Evolutionary conservation across 2,797 vertebrate genomes (phyloP).

Genomic region (Limosa lapponica): DNA sequence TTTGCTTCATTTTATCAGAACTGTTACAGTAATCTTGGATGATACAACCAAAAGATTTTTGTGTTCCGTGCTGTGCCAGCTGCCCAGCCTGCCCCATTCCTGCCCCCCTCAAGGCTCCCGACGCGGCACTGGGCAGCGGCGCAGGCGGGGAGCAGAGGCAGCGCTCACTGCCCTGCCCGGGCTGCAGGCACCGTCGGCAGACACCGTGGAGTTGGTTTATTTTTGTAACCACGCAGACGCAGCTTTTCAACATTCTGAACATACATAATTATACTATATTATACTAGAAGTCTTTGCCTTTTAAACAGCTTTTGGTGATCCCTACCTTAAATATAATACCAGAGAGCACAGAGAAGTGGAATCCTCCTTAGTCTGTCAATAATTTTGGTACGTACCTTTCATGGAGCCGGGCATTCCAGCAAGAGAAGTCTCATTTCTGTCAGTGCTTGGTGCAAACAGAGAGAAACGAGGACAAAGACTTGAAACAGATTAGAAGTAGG

Average conservation of each 20-base stretch:
- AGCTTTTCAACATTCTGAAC: not conserved
- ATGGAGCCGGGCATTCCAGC: not conserved
- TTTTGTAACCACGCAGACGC: not conserved
- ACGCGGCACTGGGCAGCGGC: too few species aligned
- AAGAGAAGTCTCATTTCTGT: conserved; percentile 28
- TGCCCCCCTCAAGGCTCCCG: too few species aligned
- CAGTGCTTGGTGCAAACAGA: conserved; percentile 9
- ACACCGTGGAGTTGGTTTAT: not conserved
- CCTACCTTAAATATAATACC: not conserved
- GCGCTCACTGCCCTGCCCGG: not conserved
- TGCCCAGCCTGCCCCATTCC: too few species aligned
- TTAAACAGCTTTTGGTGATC: not conserved
- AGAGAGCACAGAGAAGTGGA: not conserved
- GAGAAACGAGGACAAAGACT: conserved; percentile 45
- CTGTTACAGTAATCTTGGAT: not conserved
- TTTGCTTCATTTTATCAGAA: not conserved
- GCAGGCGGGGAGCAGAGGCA: not conserved
- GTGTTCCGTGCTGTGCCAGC: not conserved
- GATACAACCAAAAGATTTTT: not conserved
- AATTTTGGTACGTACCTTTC: conserved; percentile 22
- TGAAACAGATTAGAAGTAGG: conserved; percentile 65
- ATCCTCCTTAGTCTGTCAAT: not conserved
- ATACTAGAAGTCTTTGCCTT: not conserved
- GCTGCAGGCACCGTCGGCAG: not conserved
- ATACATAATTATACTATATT: not conserved